Base-by-base conservation (phyloP, 2,797 vertebrate species). In the Nasua narica region DNA sequence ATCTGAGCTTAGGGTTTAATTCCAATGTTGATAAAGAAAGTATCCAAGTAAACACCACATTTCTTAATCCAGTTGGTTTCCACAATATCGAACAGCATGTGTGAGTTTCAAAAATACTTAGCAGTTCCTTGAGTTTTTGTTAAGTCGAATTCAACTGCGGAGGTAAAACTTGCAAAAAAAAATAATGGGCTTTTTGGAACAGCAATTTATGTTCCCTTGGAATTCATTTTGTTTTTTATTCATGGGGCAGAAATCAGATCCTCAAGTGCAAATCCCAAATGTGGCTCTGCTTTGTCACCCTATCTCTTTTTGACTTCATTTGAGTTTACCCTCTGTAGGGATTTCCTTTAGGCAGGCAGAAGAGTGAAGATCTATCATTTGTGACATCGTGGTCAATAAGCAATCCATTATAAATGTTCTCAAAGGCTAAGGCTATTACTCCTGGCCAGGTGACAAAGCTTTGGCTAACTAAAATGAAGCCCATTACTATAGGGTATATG, bases 101-200 rank as follows among this genome's bases (percentile, higher is more conserved):
- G 98, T 58, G 97, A 97, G 98, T 97, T 98, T 98, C 98, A 98
- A 99, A 99, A 99, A 99, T 97, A 99, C 99, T 99, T 99, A 99
- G 99, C 99, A 99, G 99, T 99, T 99, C 96, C 98, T 98, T 86
- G 95, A 97, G 62, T 37, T 91, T 95, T 18, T 89, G 50, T 87
- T 35, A 56, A 93, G 54, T 32, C 86, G 74, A 25, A 92, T 72
- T 95, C 84, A 87, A 90, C 58, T 88, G 74, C 95, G 90, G 74
- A 93, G 76, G 72, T 18, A 83, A 94, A 90, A 69, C 54, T 93
- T 87, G 85, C 60, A 74, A 89, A 96, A 89, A 89, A 96, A 56
- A 60, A 52, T 12, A 95, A 81, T 8, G 7, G 29, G 7, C 13
- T 92, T 62, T 90, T 95, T 74, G 48, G 50, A 37, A 16, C 0